Evolutionary conservation across 2,113 vertebrate species (phyloP), one percentile per base, ranked within the genome.

Genomic region (Hyaena hyaena): DNA sequence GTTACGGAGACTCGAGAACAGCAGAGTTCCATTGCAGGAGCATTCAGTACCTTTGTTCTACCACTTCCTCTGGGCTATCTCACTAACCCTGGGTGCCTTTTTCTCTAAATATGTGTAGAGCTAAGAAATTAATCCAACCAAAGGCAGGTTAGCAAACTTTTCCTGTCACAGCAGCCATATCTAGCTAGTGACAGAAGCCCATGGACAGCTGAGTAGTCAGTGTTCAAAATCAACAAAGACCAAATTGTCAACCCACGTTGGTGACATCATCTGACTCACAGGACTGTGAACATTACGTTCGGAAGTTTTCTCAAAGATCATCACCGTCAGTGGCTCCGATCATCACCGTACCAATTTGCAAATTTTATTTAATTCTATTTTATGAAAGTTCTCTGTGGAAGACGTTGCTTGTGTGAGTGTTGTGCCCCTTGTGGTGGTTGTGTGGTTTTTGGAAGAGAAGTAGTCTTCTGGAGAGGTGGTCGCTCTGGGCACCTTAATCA

Each of bases 401-500:
- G 90, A 21, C 28, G 74, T 33, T 69, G 65, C 23, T 69, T n/a
- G 58, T 5, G 2, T 3, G n/a, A 71, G 65, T 45, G 21, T 82
- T 58, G 14, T 48, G 68, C 43, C 80, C 69, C 74, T 58, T 39
- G 19, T 5, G 10, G 28, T 68, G 55, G 39, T 74, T 35, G n/a
- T 24, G 76, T 53, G 63, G 35, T 76, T 90, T 93, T 53, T 16
- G 53, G 14, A 77, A 66, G 71, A 61, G 83, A 73, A 87, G 45
- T 58, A 61, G 45, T 12, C 5, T 77, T 23, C 45, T 61, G 74
- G 28, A 31, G 58, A 93, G 53, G 85, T 79, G 71, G 9, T 10
- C 96, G 93, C 89, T 97, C 71, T 24, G 28, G 39, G 45, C 63
- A 81, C 66, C 73, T 85, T 82, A 85, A 95, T 87, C 74, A 55